Evolutionary conservation across 2,888 invertebrate genomes (phyloP).

Genomic region (Scaptomyza parva): DNA sequence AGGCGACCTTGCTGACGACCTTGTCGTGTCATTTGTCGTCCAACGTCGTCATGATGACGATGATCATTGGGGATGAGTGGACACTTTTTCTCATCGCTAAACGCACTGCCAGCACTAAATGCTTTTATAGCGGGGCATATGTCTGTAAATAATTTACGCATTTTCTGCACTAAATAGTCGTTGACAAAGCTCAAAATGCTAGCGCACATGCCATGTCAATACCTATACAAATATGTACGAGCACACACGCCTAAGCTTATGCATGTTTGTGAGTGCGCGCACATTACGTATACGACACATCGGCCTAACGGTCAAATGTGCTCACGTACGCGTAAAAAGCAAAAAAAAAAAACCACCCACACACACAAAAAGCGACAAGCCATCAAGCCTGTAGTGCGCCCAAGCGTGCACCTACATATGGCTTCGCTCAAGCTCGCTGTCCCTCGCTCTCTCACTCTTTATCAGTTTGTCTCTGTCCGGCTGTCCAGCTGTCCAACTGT

Average conservation of each 20-base stretch:
- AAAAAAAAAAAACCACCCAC: neutral
- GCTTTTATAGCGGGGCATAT: slow-evolving; percentile 39
- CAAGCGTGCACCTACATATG: slow-evolving; percentile 52
- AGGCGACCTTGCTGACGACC: slow-evolving; percentile 68
- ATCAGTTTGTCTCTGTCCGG: neutral
- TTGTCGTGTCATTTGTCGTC: slow-evolving; percentile 44
- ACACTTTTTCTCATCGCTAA: slow-evolving; percentile 31
- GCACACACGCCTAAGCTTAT: slow-evolving; percentile 1
- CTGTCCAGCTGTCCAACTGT: neutral
- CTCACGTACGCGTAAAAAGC: slow-evolving; percentile 64
- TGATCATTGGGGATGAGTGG: slow-evolving; percentile 32
- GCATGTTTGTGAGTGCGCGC: slow-evolving; percentile 5
- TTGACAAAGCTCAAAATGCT: slow-evolving; percentile 55
- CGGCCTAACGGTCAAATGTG: slow-evolving; percentile 56
- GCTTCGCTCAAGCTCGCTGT: slow-evolving; percentile 51
- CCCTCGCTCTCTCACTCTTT: neutral
- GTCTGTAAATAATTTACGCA: slow-evolving; percentile 68
- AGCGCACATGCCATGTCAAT: slow-evolving; percentile 38
- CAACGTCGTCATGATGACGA: slow-evolving; percentile 20
- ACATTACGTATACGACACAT: slow-evolving; percentile 47
- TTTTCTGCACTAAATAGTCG: slow-evolving; percentile 74
- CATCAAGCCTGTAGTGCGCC: slow-evolving; percentile 41
- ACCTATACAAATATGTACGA: slow-evolving; percentile 12
- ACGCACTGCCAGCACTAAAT: slow-evolving; percentile 40
- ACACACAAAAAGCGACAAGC: slow-evolving; percentile 14